Conservation (phyloP, 1,140 invertebrate genomes). For the Aphelinus atriplicis region DNA sequence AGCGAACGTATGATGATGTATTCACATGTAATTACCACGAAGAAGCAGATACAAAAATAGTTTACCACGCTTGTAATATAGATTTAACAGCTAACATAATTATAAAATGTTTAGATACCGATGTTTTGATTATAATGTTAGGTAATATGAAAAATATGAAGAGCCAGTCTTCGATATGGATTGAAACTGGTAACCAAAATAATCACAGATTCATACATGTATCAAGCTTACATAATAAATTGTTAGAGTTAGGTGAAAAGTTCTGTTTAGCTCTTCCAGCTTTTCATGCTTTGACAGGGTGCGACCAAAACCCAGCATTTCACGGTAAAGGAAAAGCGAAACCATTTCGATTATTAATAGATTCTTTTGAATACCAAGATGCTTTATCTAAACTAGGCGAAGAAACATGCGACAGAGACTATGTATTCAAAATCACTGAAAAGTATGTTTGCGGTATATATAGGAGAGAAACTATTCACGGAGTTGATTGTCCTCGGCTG, state of each 20-base stretch:
- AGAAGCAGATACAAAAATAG: conserved; percentile 52
- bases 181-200: conserved; percentile 25
- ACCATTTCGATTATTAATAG: conserved; percentile 37
- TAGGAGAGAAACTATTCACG: conserved; percentile 22
- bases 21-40: conserved; percentile 44
- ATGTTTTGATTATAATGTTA: conserved; percentile 49
- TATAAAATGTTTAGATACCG: conserved; percentile 43
- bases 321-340: conserved; percentile 40
- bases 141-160: conserved; percentile 42
- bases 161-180: conserved; percentile 10
- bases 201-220: conserved; percentile 34
- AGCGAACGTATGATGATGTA: conserved; percentile 32
- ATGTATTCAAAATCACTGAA: conserved; percentile 37
- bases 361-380: conserved; percentile 28
- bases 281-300: conserved; percentile 47
- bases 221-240: conserved; percentile 36
- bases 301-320: conserved; percentile 43
- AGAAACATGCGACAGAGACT: conserved; percentile 11
- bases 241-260: conserved; percentile 16
- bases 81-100: conserved; percentile 39
- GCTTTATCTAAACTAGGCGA: conserved; percentile 29
- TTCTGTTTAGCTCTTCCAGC: conserved; percentile 42
- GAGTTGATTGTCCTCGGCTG: too few species aligned
- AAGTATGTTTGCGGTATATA: conserved; percentile 41
- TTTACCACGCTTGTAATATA: conserved; percentile 50